Percentiles rank a stretch among this genome's conserved stretches.
phyloP scores from a whole-genome alignment of 2,113 vertebrate genomes.

The Brachypteracias leptosomus region DNA sequence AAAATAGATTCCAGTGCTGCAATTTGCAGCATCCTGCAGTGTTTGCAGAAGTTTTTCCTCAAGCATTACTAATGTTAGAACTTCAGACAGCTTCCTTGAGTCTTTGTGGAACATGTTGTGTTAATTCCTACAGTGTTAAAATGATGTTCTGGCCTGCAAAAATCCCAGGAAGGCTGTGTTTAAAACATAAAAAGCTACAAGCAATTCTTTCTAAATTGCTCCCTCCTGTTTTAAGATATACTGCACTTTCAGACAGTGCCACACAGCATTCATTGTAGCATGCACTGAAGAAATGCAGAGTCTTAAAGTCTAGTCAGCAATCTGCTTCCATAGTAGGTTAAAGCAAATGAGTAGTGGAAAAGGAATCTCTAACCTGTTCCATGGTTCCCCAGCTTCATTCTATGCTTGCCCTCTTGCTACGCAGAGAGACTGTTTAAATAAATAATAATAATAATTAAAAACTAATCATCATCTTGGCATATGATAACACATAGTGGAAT shows the following conservation, averaged over 20 bases:
- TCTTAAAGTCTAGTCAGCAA: neutral
- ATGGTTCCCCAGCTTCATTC: neutral
- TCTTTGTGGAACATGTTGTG: neutral
- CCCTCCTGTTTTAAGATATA: neutral
- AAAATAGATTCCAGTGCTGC: conserved; percentile 28
- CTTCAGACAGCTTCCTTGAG: neutral
- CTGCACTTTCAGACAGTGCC: neutral
- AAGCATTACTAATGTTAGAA: neutral
- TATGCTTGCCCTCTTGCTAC: neutral
- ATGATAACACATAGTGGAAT: neutral
- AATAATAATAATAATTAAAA: neutral
- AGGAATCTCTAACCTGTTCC: neutral
- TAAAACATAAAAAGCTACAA: neutral
- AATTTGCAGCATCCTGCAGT: conserved; percentile 3
- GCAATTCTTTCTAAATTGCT: neutral
- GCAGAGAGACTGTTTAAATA: neutral
- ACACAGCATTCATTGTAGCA: neutral
- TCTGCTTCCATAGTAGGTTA: neutral
- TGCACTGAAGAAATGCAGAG: neutral
- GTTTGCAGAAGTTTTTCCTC: neutral
- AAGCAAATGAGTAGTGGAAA: neutral
- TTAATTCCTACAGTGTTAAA: neutral
- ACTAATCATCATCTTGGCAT: neutral
- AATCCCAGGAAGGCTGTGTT: neutral
- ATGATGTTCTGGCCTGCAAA: neutral